A percentile compares a stretch with the other conserved stretches of the same genome.
phyloP scores from a whole-genome alignment of 2,797 vertebrate genomes.

The Spinus olivaceus region DNA sequence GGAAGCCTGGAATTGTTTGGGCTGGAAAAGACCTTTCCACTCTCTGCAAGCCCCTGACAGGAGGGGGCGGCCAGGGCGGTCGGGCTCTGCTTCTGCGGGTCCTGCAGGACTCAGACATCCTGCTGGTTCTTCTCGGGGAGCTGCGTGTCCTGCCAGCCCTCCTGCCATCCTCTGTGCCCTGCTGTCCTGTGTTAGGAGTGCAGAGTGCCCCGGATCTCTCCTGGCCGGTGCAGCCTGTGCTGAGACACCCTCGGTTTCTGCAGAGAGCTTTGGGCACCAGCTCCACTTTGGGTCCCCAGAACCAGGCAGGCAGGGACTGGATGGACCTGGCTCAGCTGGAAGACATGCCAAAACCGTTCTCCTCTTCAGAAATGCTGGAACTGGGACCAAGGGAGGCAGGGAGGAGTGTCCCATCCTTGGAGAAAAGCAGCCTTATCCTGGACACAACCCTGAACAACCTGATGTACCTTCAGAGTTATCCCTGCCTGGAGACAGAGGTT shows the following conservation, averaged over 20 bases:
- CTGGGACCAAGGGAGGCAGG: not conserved
- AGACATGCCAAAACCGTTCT: accelerated
- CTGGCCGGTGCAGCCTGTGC: not conserved
- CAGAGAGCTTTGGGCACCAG: not conserved
- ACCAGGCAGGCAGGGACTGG: not conserved
- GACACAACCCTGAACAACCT: not conserved
- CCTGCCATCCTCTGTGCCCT: not conserved
- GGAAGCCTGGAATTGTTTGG: too few relatives aligned
- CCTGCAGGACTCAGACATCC: not conserved
- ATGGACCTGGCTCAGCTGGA: not conserved
- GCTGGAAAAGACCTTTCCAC: not conserved
- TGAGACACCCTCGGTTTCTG: not conserved
- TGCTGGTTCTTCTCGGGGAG: not conserved
- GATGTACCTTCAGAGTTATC: not conserved
- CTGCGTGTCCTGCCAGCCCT: not conserved
- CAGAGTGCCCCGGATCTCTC: too few relatives aligned
- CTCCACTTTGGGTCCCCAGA: not conserved
- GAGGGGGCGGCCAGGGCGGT: not conserved
- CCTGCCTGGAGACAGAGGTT: not conserved
- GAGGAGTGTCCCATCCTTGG: not conserved
- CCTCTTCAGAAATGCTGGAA: not conserved
- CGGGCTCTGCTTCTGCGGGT: not conserved
- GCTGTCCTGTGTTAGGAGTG: not conserved
- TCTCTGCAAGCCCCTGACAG: too few relatives aligned
- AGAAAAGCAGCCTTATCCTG: not conserved